Conservation (phyloP, 2,113 vertebrate species). For the Cervus canadensis region DNA sequence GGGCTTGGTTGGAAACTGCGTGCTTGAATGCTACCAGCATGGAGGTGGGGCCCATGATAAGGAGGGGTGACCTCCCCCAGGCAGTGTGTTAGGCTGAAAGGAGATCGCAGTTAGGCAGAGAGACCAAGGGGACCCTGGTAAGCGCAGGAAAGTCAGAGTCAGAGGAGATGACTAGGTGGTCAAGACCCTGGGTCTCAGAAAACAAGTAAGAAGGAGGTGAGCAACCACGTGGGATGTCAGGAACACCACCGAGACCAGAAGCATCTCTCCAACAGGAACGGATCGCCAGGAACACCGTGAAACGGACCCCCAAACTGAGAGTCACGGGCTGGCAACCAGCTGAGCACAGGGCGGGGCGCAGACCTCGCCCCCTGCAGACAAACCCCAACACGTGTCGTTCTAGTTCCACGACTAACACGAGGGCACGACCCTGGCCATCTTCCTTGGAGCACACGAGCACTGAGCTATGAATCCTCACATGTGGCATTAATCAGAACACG, state of each 20-base stretch:
- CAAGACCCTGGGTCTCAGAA: neutral
- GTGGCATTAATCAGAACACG: neutral
- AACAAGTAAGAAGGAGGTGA: neutral
- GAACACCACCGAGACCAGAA: neutral
- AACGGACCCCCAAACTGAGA: neutral
- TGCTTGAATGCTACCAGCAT: too few species aligned
- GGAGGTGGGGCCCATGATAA: neutral
- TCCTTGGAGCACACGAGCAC: rapidly evolving
- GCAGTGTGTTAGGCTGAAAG: neutral
- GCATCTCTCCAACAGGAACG: rapidly evolving
- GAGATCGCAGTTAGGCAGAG: neutral
- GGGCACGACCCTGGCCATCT: rapidly evolving
- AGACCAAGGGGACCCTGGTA: neutral
- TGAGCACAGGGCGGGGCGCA: neutral
- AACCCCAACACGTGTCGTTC: rapidly evolving
- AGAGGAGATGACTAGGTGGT: neutral
- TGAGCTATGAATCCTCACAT: too few species aligned
- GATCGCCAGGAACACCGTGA: neutral
- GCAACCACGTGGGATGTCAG: rapidly evolving
- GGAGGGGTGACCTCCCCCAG: neutral
- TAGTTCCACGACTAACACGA: rapidly evolving
- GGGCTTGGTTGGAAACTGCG: neutral
- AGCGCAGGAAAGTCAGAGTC: neutral
- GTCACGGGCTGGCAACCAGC: rapidly evolving
- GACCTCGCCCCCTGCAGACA: rapidly evolving